Evolutionary conservation across 2,113 vertebrate species (phyloP).

Genomic region (Speoplatyrhinus poulsoni): DNA sequence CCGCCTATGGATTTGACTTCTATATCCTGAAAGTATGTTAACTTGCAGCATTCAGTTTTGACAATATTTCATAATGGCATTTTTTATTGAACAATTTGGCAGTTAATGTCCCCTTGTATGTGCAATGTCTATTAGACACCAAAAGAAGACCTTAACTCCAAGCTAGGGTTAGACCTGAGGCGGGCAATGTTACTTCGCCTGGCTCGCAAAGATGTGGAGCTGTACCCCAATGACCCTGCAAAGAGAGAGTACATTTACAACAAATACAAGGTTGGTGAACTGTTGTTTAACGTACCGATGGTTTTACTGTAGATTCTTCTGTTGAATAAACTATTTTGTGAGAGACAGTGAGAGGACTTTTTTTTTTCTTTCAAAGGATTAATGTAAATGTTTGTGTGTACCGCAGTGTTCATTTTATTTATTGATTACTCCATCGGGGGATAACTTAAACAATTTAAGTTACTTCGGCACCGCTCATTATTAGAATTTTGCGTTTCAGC

Average conservation of each 20-base stretch:
- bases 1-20: constrained; percentile 89
- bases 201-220: constrained; percentile 75
- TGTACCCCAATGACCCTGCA: constrained; percentile 80
- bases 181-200: constrained; percentile 90
- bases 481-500: too few species aligned
- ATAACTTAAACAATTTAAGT: too few species aligned
- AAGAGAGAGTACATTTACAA: constrained; percentile 81
- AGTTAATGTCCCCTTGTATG: not conserved
- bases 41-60: not conserved
- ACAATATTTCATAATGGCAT: not conserved
- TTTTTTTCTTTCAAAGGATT: too few species aligned
- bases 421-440: too few species aligned
- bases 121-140: constrained; percentile 77
- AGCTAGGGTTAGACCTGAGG: constrained; percentile 93
- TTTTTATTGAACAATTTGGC: not conserved
- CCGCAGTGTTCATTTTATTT: too few species aligned
- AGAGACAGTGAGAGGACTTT: too few species aligned
- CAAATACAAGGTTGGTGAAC: constrained; percentile 84
- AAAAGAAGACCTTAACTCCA: constrained; percentile 88
- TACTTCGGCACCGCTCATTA: too few species aligned
- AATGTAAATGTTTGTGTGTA: too few species aligned
- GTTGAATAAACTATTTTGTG: too few species aligned
- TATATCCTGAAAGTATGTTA: constrained; percentile 88
- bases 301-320: too few species aligned
- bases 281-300: not conserved